phyloP scores from a whole-genome alignment of 2,797 vertebrate genomes.

The Fistularia commersonii region DNA sequence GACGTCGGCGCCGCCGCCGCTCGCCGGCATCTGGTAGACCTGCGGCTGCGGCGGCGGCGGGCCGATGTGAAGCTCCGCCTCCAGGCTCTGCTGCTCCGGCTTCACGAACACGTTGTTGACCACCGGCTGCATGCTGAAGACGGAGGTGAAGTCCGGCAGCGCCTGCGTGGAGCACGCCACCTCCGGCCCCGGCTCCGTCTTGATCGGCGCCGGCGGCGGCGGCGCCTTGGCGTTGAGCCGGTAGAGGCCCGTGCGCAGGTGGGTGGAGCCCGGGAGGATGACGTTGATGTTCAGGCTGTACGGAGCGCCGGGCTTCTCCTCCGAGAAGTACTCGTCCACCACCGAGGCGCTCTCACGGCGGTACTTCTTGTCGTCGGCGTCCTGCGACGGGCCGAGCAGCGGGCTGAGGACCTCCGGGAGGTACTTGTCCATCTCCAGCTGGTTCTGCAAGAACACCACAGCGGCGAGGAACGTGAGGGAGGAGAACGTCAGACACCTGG shows the following conservation, averaged over 20 bases:
- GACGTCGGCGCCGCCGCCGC: constrained; percentile 64
- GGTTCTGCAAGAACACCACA: constrained; percentile 50
- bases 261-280: constrained; percentile 84
- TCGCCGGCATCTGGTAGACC: constrained; percentile 85
- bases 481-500: background rate
- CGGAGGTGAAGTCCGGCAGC: constrained; percentile 89
- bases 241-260: constrained; percentile 88
- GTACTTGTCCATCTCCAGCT: constrained; percentile 87
- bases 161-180: constrained; percentile 75
- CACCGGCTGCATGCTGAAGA: constrained; percentile 85
- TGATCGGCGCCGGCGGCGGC: constrained; percentile 76
- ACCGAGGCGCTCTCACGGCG: constrained; percentile 86
- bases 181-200: constrained; percentile 81
- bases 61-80: constrained; percentile 70
- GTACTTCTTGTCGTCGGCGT: constrained; percentile 82
- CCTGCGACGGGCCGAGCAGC: constrained; percentile 21
- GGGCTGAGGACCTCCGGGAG: constrained; percentile 64
- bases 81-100: constrained; percentile 69
- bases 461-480: background rate
- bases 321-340: constrained; percentile 88
- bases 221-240: constrained; percentile 70
- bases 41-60: constrained; percentile 77
- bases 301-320: constrained; percentile 75
- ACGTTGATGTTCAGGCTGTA: constrained; percentile 92
- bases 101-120: constrained; percentile 87